Evolutionary conservation across 2,888 invertebrate species (phyloP).

Genomic region (Argyra leucocephala): DNA sequence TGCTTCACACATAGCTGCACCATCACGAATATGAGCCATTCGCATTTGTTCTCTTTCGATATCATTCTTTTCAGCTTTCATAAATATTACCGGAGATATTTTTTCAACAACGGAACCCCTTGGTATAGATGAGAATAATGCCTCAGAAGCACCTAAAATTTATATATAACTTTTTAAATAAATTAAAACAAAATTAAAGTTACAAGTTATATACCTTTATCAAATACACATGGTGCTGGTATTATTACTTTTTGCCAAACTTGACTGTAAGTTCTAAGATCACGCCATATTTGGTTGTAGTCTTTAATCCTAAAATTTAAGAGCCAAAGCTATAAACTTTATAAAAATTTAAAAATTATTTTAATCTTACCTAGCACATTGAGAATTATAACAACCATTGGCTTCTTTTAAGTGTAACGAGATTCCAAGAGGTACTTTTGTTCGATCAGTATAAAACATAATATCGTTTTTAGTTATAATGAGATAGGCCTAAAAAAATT

Average conservation of each 20-base stretch:
- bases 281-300: conserved; percentile 60
- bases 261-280: conserved; percentile 56
- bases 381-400: conserved; percentile 51
- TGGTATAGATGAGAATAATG: conserved; percentile 54
- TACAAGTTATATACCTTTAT: conserved; percentile 31
- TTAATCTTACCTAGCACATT: conserved; percentile 53
- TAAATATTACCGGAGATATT: conserved; percentile 70
- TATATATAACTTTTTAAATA: too few relatives aligned
- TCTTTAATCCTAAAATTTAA: conserved; percentile 53
- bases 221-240: conserved; percentile 60
- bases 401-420: conserved; percentile 45
- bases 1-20: conserved; percentile 80
- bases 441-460: conserved; percentile 59
- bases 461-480: conserved; percentile 57
- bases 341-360: background rate
- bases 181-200: too few relatives aligned
- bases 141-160: conserved; percentile 54
- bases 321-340: too few relatives aligned
- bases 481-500: conserved; percentile 58
- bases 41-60: conserved; percentile 74
- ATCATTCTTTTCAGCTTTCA: conserved; percentile 81
- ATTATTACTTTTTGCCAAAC: conserved; percentile 57
- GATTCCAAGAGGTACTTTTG: conserved; percentile 53
- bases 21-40: conserved; percentile 76
- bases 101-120: conserved; percentile 50